Conservation (phyloP, 2,113 vertebrate species). For the Litocranius walleri region DNA sequence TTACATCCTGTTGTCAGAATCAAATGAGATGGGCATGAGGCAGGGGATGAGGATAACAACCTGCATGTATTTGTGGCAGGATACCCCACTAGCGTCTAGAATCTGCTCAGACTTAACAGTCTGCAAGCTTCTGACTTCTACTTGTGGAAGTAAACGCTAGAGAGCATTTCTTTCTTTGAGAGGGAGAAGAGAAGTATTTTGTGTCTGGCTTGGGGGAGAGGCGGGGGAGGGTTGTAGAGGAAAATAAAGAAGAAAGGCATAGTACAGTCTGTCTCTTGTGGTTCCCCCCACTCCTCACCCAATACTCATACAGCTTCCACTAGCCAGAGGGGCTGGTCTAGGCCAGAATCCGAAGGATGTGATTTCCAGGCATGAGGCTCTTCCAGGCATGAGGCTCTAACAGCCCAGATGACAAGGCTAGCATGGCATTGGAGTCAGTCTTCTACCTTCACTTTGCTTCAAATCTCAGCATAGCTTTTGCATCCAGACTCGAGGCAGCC, state of each 20-base stretch:
- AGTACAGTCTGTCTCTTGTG: not conserved
- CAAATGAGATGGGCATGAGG: not conserved
- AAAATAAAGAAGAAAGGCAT: not conserved
- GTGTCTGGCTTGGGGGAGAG: not conserved
- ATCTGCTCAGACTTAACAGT: not conserved
- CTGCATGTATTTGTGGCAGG: not conserved
- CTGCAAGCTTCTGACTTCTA: not conserved
- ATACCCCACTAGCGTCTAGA: too few species aligned
- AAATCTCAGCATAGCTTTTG: not conserved
- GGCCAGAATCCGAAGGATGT: not conserved
- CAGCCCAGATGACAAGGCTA: not conserved
- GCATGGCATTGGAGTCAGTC: accelerated
- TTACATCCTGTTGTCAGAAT: not conserved
- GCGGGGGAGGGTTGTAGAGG: not conserved
- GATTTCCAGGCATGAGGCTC: not conserved
- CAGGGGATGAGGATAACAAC: not conserved
- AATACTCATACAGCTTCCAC: not conserved
- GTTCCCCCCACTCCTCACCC: not conserved
- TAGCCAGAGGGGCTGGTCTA: not conserved
- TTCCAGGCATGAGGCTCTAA: not conserved
- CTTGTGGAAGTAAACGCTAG: not conserved
- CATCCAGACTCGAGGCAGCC: not conserved
- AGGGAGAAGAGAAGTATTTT: not conserved
- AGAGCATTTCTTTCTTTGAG: not conserved
- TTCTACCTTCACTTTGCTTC: not conserved